These are phyloP conservation scores for Lithobates sylvaticus DNA, from an alignment of 2,797 vertebrate genomes.

Conservation along the genomic window DNA sequence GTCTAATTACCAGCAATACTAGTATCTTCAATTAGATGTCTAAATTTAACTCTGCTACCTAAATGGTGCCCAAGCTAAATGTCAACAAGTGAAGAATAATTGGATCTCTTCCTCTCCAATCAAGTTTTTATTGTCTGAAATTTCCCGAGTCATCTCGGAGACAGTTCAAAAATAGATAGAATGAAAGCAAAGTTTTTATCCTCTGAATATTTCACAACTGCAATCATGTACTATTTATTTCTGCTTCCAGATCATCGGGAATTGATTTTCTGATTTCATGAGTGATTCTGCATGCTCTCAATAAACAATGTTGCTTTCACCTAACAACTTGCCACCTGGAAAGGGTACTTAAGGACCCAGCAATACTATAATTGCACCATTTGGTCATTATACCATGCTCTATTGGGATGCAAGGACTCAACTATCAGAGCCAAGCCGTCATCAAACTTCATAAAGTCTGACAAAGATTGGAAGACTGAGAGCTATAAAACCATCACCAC, in stretches of 20 bases:
- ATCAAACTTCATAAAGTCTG: too few species aligned
- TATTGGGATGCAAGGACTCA: too few species aligned
- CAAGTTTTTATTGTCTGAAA: conserved; percentile 55
- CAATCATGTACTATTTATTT: conserved; percentile 17
- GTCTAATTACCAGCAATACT: conserved; percentile 30
- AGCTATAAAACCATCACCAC: too few species aligned
- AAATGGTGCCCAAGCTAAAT: conserved; percentile 21
- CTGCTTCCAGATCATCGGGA: background rate
- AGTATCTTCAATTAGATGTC: conserved; percentile 52
- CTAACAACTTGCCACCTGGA: background rate
- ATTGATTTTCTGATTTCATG: background rate
- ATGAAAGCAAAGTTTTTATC: conserved; percentile 31
- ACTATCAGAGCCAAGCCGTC: too few species aligned
- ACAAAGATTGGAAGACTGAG: too few species aligned
- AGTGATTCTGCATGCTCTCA: background rate
- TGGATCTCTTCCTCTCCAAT: conserved; percentile 58
- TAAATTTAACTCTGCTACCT: conserved; percentile 47
- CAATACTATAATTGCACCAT: too few species aligned
- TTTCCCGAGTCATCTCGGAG: conserved; percentile 20
- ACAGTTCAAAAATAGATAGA: conserved; percentile 33
- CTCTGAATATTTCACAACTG: conserved; percentile 13
- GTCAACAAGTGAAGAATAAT: conserved; percentile 46
- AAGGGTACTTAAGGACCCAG: background rate
- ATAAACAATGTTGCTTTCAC: background rate
- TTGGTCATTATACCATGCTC: too few species aligned